Evolutionary conservation across 1,140 invertebrate genomes (phyloP).

Genomic region (Leptopilina boulardi): DNA sequence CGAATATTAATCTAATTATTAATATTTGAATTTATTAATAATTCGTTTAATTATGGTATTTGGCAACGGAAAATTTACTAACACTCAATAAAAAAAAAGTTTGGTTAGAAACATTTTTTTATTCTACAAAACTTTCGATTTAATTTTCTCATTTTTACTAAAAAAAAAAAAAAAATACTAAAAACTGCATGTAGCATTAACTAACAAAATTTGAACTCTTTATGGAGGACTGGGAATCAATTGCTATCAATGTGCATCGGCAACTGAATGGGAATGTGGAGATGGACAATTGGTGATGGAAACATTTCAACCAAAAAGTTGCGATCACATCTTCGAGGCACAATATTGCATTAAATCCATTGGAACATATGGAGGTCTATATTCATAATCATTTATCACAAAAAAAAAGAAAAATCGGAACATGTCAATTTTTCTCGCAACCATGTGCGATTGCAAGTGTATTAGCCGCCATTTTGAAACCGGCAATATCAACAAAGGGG

Average conservation of each 20-base stretch:
- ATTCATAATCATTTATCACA: not conserved
- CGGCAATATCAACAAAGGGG: too few relatives aligned
- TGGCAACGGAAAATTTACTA: too few relatives aligned
- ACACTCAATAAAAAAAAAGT: too few relatives aligned
- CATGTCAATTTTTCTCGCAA: not conserved
- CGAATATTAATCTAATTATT: too few relatives aligned
- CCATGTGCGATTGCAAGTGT: too few relatives aligned
- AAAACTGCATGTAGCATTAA: constrained; percentile 24
- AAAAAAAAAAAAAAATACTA: not conserved
- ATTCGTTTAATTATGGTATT: too few relatives aligned
- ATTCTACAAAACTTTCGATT: not conserved
- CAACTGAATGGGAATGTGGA: constrained; percentile 84
- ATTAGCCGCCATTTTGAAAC: too few relatives aligned
- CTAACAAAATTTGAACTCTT: constrained; percentile 44
- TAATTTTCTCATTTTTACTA: not conserved
- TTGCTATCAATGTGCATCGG: constrained; percentile 90
- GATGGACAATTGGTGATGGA: constrained; percentile 82
- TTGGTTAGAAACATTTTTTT: not conserved
- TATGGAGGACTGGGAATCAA: constrained; percentile 78
- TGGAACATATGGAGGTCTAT: constrained; percentile 76
- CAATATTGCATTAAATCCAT: constrained; percentile 91
- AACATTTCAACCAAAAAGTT: constrained; percentile 80
- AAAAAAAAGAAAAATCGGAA: not conserved
- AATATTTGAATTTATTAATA: too few relatives aligned
- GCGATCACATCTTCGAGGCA: constrained; percentile 86